Conservation (phyloP, 2,797 vertebrate genomes). For the Acipenser transmontanus region DNA sequence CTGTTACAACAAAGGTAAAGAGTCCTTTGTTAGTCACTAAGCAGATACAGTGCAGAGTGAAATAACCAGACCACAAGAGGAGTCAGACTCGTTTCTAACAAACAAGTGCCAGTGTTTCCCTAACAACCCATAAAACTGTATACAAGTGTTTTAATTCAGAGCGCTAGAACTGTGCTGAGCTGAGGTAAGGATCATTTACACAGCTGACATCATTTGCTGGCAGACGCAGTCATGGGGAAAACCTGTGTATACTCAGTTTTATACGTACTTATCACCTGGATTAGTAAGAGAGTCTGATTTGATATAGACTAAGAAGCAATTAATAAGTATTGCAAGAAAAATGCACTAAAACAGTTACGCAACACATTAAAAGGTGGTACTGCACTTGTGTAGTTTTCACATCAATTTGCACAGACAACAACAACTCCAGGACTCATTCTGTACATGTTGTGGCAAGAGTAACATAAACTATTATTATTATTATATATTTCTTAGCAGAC, state of each 20-base stretch:
- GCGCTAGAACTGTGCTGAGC: conserved; percentile 27
- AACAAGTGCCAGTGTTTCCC: conserved; percentile 51
- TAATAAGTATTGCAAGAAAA: background rate
- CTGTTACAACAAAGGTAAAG: background rate
- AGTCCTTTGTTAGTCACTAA: background rate
- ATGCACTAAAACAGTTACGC: background rate
- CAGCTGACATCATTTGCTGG: conserved; percentile 63
- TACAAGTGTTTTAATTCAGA: conserved; percentile 27
- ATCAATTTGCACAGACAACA: background rate
- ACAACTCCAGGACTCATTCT: background rate
- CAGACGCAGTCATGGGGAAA: conserved; percentile 55
- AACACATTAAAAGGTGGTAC: background rate
- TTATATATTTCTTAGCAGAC: no score
- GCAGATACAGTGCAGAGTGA: background rate
- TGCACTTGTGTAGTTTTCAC: background rate
- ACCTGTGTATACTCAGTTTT: conserved; percentile 69
- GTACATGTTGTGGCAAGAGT: background rate
- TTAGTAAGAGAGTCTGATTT: conserved; percentile 47
- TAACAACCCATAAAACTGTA: conserved; percentile 41
- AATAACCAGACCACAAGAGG: conserved; percentile 7
- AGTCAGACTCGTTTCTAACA: conserved; percentile 39
- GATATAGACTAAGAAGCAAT: background rate
- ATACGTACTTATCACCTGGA: conserved; percentile 47
- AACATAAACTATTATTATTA: background rate
- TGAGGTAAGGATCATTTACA: conserved; percentile 55